Evolutionary conservation across 2,888 invertebrate genomes (phyloP).

Genomic region (Andrena chrysosceles): DNA sequence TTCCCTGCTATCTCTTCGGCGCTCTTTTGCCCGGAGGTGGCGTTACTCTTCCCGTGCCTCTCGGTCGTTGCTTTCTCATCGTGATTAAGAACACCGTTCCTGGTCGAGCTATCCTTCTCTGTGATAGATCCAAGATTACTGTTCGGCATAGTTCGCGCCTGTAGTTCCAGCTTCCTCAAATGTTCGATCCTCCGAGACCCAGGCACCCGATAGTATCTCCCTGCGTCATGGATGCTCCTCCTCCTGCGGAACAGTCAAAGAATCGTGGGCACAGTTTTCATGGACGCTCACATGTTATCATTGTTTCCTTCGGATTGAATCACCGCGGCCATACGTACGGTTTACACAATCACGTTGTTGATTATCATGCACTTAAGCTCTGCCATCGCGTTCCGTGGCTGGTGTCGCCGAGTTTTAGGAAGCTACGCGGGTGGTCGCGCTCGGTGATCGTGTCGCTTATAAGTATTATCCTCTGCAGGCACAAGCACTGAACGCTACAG

Average conservation of each 20-base stretch:
- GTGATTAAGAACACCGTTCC: conserved; percentile 11
- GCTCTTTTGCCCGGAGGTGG: conserved; percentile 9
- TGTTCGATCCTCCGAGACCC: not conserved
- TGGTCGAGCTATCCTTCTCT: conserved; percentile 15
- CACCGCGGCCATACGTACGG: conserved; percentile 13
- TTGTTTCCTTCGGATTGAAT: conserved; percentile 44
- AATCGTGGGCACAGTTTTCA: conserved; percentile 27
- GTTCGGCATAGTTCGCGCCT: conserved; percentile 37
- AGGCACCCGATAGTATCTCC: not conserved
- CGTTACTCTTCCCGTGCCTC: conserved; percentile 49
- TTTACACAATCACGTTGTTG: conserved; percentile 45
- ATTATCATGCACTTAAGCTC: conserved; percentile 22
- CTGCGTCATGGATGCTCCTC: conserved; percentile 9
- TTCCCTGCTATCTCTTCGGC: conserved; percentile 59
- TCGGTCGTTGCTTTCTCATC: conserved; percentile 38
- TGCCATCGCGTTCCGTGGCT: conserved; percentile 6
- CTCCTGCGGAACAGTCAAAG: conserved; percentile 3
- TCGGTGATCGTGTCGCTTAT: not conserved
- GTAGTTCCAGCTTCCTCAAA: not conserved
- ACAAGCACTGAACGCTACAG: not conserved
- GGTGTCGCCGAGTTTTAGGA: not conserved
- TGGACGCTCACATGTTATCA: conserved; percentile 30
- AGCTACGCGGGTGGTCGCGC: not conserved
- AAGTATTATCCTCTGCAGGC: not conserved
- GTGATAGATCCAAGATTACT: conserved; percentile 18